Evolutionary conservation across 2,888 invertebrate genomes (phyloP).

Genomic region (Volucella zonaria): DNA sequence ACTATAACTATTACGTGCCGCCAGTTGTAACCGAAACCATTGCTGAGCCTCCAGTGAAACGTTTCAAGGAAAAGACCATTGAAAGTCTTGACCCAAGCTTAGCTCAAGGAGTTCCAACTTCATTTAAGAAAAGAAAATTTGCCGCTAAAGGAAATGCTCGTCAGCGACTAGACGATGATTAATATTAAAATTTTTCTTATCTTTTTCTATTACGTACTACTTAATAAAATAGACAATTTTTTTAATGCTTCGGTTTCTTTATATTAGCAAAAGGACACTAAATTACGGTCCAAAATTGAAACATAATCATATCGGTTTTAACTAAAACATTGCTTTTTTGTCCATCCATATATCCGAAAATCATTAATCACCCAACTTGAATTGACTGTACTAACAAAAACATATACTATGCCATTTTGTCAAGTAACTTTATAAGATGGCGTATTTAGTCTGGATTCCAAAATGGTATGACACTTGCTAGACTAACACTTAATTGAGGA

Average conservation of each 20-base stretch:
- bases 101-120: slow-evolving; percentile 75
- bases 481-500: too few species aligned
- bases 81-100: slow-evolving; percentile 75
- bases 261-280: too few species aligned
- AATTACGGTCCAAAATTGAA: too few species aligned
- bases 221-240: slow-evolving; percentile 34
- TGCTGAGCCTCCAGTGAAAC: slow-evolving; percentile 80
- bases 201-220: background rate
- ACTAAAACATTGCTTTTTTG: too few species aligned
- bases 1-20: slow-evolving; percentile 75
- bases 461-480: too few species aligned
- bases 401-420: too few species aligned
- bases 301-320: too few species aligned
- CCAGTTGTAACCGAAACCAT: slow-evolving; percentile 77
- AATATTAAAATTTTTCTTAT: slow-evolving; percentile 14
- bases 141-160: slow-evolving; percentile 80
- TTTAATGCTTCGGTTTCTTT: background rate
- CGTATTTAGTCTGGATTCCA: too few species aligned
- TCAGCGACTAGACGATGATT: slow-evolving; percentile 79
- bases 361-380: too few species aligned
- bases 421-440: too few species aligned
- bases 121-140: slow-evolving; percentile 82
- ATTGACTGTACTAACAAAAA: too few species aligned
- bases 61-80: slow-evolving; percentile 82
- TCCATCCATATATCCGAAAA: too few species aligned